Percentiles rank a stretch among this genome's conserved stretches.
phyloP scores from a whole-genome alignment of 2,888 invertebrate species.

The Platycheirus rosarum region DNA sequence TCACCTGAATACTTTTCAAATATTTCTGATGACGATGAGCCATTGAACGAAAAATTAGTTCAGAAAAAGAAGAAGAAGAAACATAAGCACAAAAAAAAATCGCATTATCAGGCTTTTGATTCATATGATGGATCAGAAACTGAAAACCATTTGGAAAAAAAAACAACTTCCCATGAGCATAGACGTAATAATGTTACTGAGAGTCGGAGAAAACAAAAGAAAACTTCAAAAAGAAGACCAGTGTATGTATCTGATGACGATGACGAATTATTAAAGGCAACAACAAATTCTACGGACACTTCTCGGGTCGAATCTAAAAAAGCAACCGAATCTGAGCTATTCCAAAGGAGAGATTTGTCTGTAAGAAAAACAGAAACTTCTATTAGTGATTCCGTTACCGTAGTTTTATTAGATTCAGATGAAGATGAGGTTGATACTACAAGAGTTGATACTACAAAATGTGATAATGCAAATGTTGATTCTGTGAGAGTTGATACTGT shows the following conservation, averaged over 20 bases:
- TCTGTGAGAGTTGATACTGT: no score
- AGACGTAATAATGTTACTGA: background rate
- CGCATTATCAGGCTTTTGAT: background rate
- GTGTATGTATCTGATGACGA: conserved; percentile 55
- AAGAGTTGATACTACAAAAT: no score
- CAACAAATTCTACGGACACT: background rate
- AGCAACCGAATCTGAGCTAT: conserved; percentile 4
- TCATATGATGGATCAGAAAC: conserved; percentile 9
- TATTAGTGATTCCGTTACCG: background rate
- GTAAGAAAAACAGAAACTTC: background rate
- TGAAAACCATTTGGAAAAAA: no score
- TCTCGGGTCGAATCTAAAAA: background rate
- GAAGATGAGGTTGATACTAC: conserved; percentile 32
- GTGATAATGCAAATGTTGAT: no score
- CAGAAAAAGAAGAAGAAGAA: conserved; percentile 57
- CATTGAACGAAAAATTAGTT: no score
- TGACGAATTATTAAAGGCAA: background rate
- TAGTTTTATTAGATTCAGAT: conserved; percentile 53
- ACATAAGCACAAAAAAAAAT: conserved; percentile 45
- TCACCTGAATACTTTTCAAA: conserved; percentile 1
- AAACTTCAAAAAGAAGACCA: conserved; percentile 26
- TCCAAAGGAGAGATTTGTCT: conserved; percentile 20
- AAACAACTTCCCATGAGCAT: background rate
- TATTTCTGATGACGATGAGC: background rate
- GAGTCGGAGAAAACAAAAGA: conserved; percentile 21